Base-by-base conservation (phyloP, 1,140 invertebrate genomes). In the Bombus fervidus region DNA sequence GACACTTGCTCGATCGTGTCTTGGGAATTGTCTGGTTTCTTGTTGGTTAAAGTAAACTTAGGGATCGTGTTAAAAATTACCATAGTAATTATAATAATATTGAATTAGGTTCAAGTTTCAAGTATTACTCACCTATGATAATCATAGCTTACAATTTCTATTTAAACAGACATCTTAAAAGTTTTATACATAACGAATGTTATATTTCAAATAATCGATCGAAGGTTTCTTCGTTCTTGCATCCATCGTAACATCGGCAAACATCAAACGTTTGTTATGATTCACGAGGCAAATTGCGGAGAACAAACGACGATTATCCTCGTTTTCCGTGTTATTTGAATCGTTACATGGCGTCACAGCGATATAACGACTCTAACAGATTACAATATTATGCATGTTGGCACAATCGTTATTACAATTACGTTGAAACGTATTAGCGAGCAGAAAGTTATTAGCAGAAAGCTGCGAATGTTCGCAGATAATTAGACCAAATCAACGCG, bases 301-400 rank as follows among this genome's bases (percentile, higher is more conserved):
- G 12, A 5, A 43, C 25, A 37, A 43, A 39, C 59, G 25, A 37
- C 31, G 39, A 53, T 66, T 53, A 76, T 53, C 66, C 72, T 28
- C 41, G 73, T 66, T 53, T 25, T 28, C 9, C 34, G 41, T 39
- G 41, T 82, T 82, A 31, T 83, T 39, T 31, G 10, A 76, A 28
- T 68, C 34, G 66, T 83, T 69, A 77, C 37, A 13, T 12, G 41
- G 12, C 18, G 47, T 53, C 47, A 22, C 37, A 59, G 15, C 2
- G 47, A n/a, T 71, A 34, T 25, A 59, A 79, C 37, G 18, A 43
- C n/a, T 78, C 22, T 47, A 79, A 78, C 66, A 37, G 37, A 84
- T 84, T 79, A 71, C n/a, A 31, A 79, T 78, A 71, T 84, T 69
- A 84, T n/a, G 64, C 62, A 12, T 43, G 82, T 57, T 78, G 53